Conservation (phyloP, 2,888 invertebrate species). For the Drosophila aldrichi region DNA sequence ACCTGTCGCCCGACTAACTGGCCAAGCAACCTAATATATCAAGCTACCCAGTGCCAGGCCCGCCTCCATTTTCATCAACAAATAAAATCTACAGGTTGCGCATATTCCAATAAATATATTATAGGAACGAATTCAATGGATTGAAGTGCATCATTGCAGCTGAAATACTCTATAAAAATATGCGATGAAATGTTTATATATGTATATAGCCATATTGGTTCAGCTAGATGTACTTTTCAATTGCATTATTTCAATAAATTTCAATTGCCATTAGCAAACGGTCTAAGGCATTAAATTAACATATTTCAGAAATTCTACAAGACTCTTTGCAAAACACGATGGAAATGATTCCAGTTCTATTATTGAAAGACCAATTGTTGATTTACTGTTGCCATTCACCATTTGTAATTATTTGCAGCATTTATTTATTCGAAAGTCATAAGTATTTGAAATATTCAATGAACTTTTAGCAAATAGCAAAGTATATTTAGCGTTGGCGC, state of each 20-base stretch:
- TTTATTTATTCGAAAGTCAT: background rate
- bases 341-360: background rate
- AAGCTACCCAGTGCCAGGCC: background rate
- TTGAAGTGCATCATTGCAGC: background rate
- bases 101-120: slow-evolving; percentile 16
- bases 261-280: background rate
- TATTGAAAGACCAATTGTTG: background rate
- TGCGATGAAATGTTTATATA: too few relatives aligned
- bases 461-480: background rate
- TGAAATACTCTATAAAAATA: background rate
- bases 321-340: background rate
- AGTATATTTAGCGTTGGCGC: slow-evolving; percentile 10
- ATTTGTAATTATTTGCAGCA: background rate
- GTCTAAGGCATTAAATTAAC: background rate
- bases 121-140: background rate
- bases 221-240: background rate
- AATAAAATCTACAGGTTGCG: slow-evolving; percentile 30
- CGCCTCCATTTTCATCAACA: slow-evolving; percentile 1
- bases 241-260: background rate
- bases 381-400: background rate
- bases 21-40: slow-evolving; percentile 29
- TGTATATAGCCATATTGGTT: background rate
- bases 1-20: slow-evolving; percentile 53
- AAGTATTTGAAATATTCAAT: background rate
- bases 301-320: background rate